These are phyloP conservation scores for Tillus elongatus DNA, from an alignment of 2,888 invertebrate species.

Conservation along the genomic window DNA sequence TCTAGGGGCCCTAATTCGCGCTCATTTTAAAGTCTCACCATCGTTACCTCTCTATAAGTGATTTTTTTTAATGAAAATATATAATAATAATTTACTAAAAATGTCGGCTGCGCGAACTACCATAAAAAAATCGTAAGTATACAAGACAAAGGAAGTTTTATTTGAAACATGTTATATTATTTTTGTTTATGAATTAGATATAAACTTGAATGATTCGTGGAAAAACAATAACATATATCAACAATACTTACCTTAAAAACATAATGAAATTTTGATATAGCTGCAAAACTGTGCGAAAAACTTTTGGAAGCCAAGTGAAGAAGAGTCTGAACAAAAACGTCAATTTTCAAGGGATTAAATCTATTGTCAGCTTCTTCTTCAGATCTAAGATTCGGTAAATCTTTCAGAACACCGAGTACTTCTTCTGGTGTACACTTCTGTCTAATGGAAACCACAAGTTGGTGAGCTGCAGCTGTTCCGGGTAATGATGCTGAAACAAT, in stretches of 20 bases:
- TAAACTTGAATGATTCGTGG: too few species aligned
- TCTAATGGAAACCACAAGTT: slow-evolving; percentile 76
- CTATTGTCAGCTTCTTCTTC: slow-evolving; percentile 66
- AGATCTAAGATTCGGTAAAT: slow-evolving; percentile 71
- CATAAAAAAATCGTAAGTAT: too few species aligned
- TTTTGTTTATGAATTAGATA: too few species aligned
- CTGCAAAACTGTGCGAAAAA: slow-evolving; percentile 96
- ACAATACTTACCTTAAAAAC: slow-evolving; percentile 80
- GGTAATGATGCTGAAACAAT: slow-evolving; percentile 57
- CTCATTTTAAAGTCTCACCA: too few species aligned
- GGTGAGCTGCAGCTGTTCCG: slow-evolving; percentile 76
- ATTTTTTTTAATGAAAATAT: too few species aligned
- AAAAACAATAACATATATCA: too few species aligned
- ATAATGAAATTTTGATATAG: slow-evolving; percentile 92
- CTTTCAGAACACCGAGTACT: slow-evolving; percentile 75
- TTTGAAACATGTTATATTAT: too few species aligned
- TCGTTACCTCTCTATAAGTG: too few species aligned
- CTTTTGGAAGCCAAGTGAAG: slow-evolving; percentile 92
- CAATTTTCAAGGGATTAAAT: slow-evolving; percentile 89
- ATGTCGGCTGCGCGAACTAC: too few species aligned
- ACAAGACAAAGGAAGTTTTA: too few species aligned
- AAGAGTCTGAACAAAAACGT: slow-evolving; percentile 93
- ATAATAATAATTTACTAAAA: too few species aligned
- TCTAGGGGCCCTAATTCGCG: too few species aligned
- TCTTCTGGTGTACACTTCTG: slow-evolving; percentile 87